phyloP scores from a whole-genome alignment of 2,797 vertebrate species.

The Acanthopagrus latus region DNA sequence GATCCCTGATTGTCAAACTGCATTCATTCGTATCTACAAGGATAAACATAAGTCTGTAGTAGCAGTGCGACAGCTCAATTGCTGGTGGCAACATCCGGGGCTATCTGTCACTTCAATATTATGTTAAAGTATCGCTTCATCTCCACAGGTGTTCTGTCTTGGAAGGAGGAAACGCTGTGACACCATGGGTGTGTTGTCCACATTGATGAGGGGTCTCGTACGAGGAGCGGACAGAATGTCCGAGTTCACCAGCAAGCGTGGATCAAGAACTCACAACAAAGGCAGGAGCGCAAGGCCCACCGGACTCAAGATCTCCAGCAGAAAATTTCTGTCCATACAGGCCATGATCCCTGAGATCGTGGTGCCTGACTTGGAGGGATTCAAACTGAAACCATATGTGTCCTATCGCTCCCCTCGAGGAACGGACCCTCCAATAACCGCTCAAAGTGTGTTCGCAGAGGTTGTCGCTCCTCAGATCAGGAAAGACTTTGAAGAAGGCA shows the following conservation, averaged over 20 bases:
- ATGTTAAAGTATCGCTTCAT: neutral
- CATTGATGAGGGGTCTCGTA: conserved; percentile 85
- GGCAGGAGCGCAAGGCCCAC: conserved; percentile 86
- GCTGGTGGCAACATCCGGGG: neutral
- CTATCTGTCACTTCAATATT: neutral
- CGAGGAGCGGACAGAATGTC: conserved; percentile 92
- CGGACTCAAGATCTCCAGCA: conserved; percentile 81
- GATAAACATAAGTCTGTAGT: too few relatives aligned
- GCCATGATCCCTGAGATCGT: conserved; percentile 92
- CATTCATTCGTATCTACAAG: too few relatives aligned
- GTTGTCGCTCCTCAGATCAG: conserved; percentile 87
- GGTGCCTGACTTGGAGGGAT: conserved; percentile 91
- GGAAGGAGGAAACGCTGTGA: neutral
- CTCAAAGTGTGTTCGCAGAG: conserved; percentile 87
- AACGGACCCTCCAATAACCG: conserved; percentile 84
- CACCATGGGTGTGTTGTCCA: conserved; percentile 91
- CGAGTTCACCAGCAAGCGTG: conserved; percentile 94
- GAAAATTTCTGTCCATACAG: conserved; percentile 85
- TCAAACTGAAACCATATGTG: conserved; percentile 92
- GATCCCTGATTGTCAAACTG: too few relatives aligned
- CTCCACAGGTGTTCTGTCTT: conserved; percentile 15
- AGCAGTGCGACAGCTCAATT: neutral
- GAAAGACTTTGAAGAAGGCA: conserved; percentile 87
- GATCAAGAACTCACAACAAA: conserved; percentile 88
- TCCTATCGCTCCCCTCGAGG: conserved; percentile 87